Percentiles rank a stretch among this genome's conserved stretches.
These are phyloP conservation scores for Aspidapion aeneum DNA, from an alignment of 2,888 invertebrate species.

Conservation along the genomic window DNA sequence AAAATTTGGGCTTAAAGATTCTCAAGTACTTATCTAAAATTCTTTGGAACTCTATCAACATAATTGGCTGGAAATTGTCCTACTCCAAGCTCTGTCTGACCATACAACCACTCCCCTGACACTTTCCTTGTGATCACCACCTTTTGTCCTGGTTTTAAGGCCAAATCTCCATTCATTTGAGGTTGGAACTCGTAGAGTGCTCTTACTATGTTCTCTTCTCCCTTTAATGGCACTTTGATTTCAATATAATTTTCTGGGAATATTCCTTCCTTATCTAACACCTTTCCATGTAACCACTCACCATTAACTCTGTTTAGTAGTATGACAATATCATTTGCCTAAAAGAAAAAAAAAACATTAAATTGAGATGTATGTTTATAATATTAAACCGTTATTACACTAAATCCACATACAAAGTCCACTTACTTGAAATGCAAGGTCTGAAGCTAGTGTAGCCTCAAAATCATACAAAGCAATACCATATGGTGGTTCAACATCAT, in stretches of 20 bases:
- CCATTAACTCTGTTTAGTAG: slow-evolving; percentile 67
- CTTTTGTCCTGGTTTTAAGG: slow-evolving; percentile 45
- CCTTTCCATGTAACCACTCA: slow-evolving; percentile 77
- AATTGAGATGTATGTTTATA: not conserved
- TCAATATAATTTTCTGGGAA: slow-evolving; percentile 81
- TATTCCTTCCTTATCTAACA: slow-evolving; percentile 65
- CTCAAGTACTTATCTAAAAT: slow-evolving; percentile 17
- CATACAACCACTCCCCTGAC: slow-evolving; percentile 76
- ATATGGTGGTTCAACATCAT: slow-evolving; percentile 55
- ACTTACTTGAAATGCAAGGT: slow-evolving; percentile 76
- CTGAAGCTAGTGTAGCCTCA: slow-evolving; percentile 68
- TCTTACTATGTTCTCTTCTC: slow-evolving; percentile 51
- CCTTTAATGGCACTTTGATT: slow-evolving; percentile 65
- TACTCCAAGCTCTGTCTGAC: slow-evolving; percentile 60
- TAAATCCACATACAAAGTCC: too few relatives aligned
- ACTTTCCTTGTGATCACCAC: slow-evolving; percentile 65
- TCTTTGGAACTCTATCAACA: slow-evolving; percentile 46
- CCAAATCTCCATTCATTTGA: slow-evolving; percentile 42
- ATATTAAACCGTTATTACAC: not conserved
- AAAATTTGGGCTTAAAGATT: not conserved
- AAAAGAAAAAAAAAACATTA: slow-evolving; percentile 37
- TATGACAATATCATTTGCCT: slow-evolving; percentile 70
- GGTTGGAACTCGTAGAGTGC: slow-evolving; percentile 73
- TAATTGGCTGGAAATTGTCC: slow-evolving; percentile 81
- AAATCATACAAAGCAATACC: slow-evolving; percentile 80